Evolutionary conservation across 2,797 vertebrate species (phyloP).

Genomic region (Sarcophilus harrisii): DNA sequence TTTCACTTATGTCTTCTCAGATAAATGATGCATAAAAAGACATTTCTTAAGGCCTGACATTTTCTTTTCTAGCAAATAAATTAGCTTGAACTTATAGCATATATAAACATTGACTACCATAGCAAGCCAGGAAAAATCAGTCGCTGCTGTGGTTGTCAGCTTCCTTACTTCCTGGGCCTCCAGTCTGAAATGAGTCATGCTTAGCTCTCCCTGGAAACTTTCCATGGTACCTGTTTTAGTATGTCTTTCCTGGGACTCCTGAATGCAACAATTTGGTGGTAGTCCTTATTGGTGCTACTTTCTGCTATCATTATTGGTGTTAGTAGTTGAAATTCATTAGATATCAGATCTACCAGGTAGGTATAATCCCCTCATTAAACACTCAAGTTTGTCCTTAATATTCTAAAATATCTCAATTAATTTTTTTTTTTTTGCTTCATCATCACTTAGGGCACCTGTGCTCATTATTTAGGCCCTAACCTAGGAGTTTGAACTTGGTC

Average conservation of each 20-base stretch:
- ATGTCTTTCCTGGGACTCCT: neutral
- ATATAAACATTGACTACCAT: neutral
- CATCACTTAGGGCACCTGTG: neutral
- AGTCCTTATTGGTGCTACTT: neutral
- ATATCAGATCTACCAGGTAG: neutral
- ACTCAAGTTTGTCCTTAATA: neutral
- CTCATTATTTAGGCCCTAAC: neutral
- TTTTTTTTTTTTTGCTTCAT: neutral
- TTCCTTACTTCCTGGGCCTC: neutral
- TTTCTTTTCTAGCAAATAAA: neutral
- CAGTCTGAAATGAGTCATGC: neutral
- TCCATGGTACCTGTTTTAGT: neutral
- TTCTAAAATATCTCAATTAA: neutral
- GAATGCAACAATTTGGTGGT: neutral
- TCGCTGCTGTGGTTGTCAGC: neutral
- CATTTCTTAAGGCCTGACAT: neutral
- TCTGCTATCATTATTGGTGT: neutral
- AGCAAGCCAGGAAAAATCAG: neutral
- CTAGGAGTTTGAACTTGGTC: neutral
- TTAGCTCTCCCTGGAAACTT: neutral
- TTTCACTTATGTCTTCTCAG: neutral
- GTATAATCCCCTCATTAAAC: neutral
- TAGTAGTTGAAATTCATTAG: neutral
- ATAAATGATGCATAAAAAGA: neutral
- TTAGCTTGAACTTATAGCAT: neutral